Evolutionary conservation across 2,113 vertebrate species (phyloP), one percentile per base, ranked within the genome.

Genomic region (Mungos mungo): DNA sequence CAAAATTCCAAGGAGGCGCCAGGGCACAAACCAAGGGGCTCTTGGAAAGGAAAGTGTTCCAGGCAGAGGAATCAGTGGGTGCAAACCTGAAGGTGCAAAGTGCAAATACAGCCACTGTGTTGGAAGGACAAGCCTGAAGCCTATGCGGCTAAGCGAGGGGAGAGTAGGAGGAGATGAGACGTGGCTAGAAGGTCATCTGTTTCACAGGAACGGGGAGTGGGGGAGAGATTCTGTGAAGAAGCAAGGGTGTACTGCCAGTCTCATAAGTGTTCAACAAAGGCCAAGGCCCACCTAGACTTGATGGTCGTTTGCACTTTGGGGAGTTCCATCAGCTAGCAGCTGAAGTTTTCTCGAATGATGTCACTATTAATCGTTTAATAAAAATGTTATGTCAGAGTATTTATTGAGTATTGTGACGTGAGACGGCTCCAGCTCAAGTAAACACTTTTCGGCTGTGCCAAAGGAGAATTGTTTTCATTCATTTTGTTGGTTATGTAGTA

Each of bases 311-410:
- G 69, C 19, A 50, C 47, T 74, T 96, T 29, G 84, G 86, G 63
- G 97, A 96, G 80, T 96, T 95, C 76, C 87, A 72, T 72, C 90
- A 96, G 65, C 76, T 90, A 90, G 80, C 77, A 89, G 68, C 77
- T 97, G 65, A 93, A 97, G 50, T 98, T 98, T 97, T 96, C 94
- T 94, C 95, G 52, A 81, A 66, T 96, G 96, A 93, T 92, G 91
- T 96, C 97, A 96, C 95, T 96, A 97, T 84, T 96, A 96, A 95
- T 96, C n/a, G 12, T 92, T 97, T 96, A 96, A 96, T 81, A 96
- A 98, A 97, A 96, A 90, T 10, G 29, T 98, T 98, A 85, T 65
- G 38, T 95, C 96, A 97, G 96, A 86, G 81, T 96, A 72, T 92
- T 97, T 96, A 94, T 77, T 96, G 84, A 96, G 90, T 80, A 88